Base-by-base conservation (phyloP, 2,113 vertebrate genomes). In the Todiramphus chloris region DNA sequence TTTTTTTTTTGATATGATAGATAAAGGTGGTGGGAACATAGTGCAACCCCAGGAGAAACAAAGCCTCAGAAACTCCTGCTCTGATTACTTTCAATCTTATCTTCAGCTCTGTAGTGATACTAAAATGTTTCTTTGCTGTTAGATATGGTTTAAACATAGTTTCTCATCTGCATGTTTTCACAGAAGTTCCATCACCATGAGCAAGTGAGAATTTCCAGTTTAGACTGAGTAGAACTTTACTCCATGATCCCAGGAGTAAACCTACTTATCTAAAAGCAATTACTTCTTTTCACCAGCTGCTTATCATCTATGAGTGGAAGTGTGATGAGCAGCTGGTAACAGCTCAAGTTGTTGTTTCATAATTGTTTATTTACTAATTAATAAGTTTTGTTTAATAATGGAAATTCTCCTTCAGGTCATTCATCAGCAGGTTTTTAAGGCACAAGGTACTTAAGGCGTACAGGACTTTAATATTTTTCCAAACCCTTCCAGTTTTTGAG, bases 131-230 rank as follows among this genome's bases (percentile, higher is more conserved):
- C n/a, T 64, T 58, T n/a, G 33, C 50, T 76, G 4, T 53, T 69
- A 80, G 85, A 73, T 64, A 17, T 10, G 24, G 4, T 73, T 96
- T 53, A 72, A 72, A 79, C 2, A 1, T n/a, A 39, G 2, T 59
- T 91, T 82, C 48, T 66, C 13, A 53, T 37, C 31, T 68, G 15
- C 28, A 62, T 20, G 10, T 80, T 85, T 64, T 64, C 35, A 44
- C 0, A 2, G 11, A 31, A 0, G 0, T 41, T 87, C 17, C 51
- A 10, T n/a, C 3, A 5, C 33, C 21, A 80, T 5, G 13, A 87
- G 16, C 68, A 89, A 62, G 24, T 13, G 11, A 13, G 37, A 83
- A 83, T 7, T 39, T 8, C 23, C 30, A 19, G 19, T 69, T 77
- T 44, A 80, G n/a, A 28, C 19, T 39, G 9, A 58, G 4, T 43